Percentiles rank a stretch among this genome's conserved stretches.
phyloP scores from a whole-genome alignment of 1,140 invertebrate genomes.

The Lepidostoma basale region DNA sequence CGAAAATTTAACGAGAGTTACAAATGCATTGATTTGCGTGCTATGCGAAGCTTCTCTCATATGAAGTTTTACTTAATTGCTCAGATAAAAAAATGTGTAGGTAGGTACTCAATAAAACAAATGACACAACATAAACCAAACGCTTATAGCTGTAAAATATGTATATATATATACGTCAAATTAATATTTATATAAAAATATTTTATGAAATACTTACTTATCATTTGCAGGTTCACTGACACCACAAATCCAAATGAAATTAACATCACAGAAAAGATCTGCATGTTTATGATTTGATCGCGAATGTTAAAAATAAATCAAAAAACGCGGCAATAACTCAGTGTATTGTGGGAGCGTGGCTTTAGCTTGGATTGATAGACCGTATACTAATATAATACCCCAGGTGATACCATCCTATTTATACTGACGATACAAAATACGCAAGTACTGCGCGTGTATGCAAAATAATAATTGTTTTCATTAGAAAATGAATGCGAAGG shows the following conservation, averaged over 20 bases:
- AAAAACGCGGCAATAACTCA: too few species aligned
- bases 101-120: background rate
- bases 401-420: too few species aligned
- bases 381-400: too few species aligned
- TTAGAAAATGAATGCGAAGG: background rate
- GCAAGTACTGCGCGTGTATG: too few species aligned
- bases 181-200: background rate
- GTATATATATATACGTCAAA: background rate
- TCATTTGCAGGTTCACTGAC: background rate
- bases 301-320: too few species aligned
- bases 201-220: background rate
- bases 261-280: background rate
- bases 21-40: background rate
- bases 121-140: too few species aligned
- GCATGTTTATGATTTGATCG: background rate
- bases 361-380: too few species aligned
- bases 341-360: too few species aligned
- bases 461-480: background rate
- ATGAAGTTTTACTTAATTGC: background rate
- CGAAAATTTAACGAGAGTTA: background rate
- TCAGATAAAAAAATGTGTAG: background rate
- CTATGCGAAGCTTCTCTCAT: background rate
- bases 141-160: too few species aligned
- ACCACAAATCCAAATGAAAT: background rate
- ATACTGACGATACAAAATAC: too few species aligned